Base-by-base conservation (phyloP, 2,888 invertebrate species). In the Cheilosia soror region DNA sequence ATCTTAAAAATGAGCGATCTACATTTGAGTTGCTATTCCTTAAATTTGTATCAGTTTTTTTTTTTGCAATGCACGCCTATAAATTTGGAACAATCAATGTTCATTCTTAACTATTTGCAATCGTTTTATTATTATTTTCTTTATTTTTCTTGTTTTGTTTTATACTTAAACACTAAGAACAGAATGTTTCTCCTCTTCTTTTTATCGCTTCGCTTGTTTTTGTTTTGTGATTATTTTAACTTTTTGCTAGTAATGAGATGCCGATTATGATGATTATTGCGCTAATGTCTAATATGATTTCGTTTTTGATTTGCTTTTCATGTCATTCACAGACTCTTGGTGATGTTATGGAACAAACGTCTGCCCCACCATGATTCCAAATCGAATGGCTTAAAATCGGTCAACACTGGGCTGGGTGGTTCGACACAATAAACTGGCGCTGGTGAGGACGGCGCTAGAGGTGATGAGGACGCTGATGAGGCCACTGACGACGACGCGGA, bases 311-410 rank as follows among this genome's bases (percentile, higher is more conserved):
- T 40, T 33, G 33, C 25, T 63, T 58, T 0, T 27, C 15, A 57
- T 66, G 2, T 60, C 25, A 76, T 88, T 94, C 93, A 94, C 88
- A 95, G 94, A 83, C 96, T 96, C 92, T 96, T 96, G 77, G 97
- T 97, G 91, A 97, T 96, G 91, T 96, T 96, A 89, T 96, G 96
- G 93, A 96, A 96, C 86, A 96, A 93, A 87, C 97, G 94, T 91
- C 96, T 96, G 85, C 97, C 97, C 97, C 97, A 97, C 96, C 97
- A 97, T 44, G 96, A 95, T 91, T 97, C 97, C 90, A 98, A 93
- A 93, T 98, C 97, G 90, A 97, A 97, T 25, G 97, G 96, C 90
- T 97, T 96, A 91, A 97, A 98, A 92, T 97, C 96, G 89, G 94
- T 94, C 65, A 96, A 93, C 31, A 93, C 93, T 44, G 95, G 93